phyloP scores from a whole-genome alignment of 2,888 invertebrate genomes.

The Gari tellinella region DNA sequence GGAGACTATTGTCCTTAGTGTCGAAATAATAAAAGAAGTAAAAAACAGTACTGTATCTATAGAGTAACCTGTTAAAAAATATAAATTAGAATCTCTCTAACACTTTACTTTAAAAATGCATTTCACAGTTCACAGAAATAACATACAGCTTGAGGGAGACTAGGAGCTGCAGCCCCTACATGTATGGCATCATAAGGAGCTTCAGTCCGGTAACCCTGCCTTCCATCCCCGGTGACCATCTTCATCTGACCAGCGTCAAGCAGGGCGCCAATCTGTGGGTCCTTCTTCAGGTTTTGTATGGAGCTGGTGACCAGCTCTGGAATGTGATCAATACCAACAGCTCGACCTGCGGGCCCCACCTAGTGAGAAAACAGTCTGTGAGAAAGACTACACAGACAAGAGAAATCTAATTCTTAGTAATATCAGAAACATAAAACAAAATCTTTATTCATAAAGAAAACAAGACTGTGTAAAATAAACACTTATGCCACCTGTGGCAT shows the following conservation, averaged over 20 bases:
- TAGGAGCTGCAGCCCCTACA: conserved; percentile 84
- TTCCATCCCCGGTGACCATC: conserved; percentile 83
- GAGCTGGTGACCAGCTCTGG: conserved; percentile 87
- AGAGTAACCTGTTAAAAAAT: too few species aligned
- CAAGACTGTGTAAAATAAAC: too few species aligned
- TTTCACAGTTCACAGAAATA: not conserved
- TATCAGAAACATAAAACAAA: too few species aligned
- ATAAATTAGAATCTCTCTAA: too few species aligned
- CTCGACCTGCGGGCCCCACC: conserved; percentile 82
- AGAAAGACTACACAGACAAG: too few species aligned
- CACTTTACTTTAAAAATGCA: too few species aligned
- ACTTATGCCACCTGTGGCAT: too few species aligned
- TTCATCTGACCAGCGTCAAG: conserved; percentile 79
- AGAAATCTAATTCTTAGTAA: too few species aligned
- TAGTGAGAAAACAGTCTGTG: conserved; percentile 48
- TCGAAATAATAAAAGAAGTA: too few species aligned
- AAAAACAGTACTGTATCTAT: too few species aligned
- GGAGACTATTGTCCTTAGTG: too few species aligned
- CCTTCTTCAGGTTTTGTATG: conserved; percentile 88
- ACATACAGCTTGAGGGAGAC: conserved; percentile 84
- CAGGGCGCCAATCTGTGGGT: conserved; percentile 64
- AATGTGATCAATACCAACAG: conserved; percentile 84
- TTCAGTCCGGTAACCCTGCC: conserved; percentile 78
- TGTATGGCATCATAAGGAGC: conserved; percentile 85
- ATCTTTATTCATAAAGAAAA: too few species aligned